phyloP scores from a whole-genome alignment of 2,888 invertebrate genomes.

The Saturnia pavonia region DNA sequence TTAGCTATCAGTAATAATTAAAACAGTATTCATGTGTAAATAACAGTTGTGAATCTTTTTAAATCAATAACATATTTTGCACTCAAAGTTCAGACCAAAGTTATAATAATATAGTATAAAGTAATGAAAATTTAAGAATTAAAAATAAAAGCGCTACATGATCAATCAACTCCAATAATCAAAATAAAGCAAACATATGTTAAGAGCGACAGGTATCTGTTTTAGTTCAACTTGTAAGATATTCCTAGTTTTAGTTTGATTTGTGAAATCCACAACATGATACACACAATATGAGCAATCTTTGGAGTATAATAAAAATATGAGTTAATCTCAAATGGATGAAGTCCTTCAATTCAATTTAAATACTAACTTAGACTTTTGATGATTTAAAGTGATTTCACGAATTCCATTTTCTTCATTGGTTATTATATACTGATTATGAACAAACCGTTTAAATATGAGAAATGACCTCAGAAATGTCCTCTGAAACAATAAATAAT shows the following conservation, averaged over 20 bases:
- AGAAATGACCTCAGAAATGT: slow-evolving; percentile 39
- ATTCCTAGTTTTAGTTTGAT: neutral
- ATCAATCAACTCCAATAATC: neutral
- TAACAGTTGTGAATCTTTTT: too few species aligned
- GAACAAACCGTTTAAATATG: slow-evolving; percentile 42
- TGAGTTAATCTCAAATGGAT: neutral
- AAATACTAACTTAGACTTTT: slow-evolving; percentile 81
- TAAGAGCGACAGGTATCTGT: neutral
- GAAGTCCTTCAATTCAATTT: neutral
- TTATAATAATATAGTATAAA: neutral
- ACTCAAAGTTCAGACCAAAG: too few species aligned
- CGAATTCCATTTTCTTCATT: slow-evolving; percentile 75
- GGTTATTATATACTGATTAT: slow-evolving; percentile 58
- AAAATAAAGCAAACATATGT: neutral
- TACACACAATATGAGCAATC: neutral
- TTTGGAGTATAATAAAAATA: neutral
- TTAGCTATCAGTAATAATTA: too few species aligned
- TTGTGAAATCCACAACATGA: neutral
- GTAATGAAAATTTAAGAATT: neutral
- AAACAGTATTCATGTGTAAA: too few species aligned
- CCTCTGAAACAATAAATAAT: slow-evolving; percentile 43
- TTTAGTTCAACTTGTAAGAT: neutral
- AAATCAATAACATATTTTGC: too few species aligned
- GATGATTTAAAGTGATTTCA: slow-evolving; percentile 81
- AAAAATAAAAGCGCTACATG: neutral